Evolutionary conservation across 2,888 invertebrate species (phyloP), one percentile per base, ranked within the genome.

Genomic region (Cephus pulcher): DNA sequence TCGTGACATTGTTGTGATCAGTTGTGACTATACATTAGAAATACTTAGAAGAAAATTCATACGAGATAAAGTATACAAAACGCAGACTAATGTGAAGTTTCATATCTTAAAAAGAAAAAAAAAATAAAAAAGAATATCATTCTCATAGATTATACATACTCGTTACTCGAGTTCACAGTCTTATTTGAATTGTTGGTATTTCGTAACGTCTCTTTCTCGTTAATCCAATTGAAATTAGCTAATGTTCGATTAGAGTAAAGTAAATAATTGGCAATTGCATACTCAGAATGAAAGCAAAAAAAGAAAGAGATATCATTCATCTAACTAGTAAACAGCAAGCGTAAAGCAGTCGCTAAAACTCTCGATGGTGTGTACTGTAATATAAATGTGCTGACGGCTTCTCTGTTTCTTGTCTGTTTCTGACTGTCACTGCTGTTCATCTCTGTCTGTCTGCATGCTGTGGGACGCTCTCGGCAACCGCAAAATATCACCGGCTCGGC

Each of bases 361-460:
- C 78, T 84, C 78, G 76, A 82, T 84, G 80, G 83, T 80, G 81
- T 84, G 83, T 85, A 83, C 81, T 76, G 83, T 86, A 71, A 84
- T 89, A 87, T 88, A 82, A 82, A 89, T 90, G 88, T 90, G 90
- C 90, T 91, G 90, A 90, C 91, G 89, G 90, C 90, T 92, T 92
- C 92, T 93, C 92, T 93, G 93, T 93, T 93, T 93, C 92, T 92
- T 92, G 90, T 92, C 90, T 92, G 91, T 91, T 90, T 92, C 92
- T 92, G 91, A 92, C 91, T 92, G 92, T 93, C 92, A 93, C 92
- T 93, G 56, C 56, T 56, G 91, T 92, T 92, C 92, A 92, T 93
- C 92, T 93, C 92, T 92, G 91, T 92, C 91, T 92, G 92, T 92
- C 92, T 93, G 93, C 93, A 93, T 93, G 93, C 93, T 92, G 90